These are phyloP conservation scores for Trichomalopsis sarcophagae DNA, from an alignment of 1,140 invertebrate species.

Conservation along the genomic window DNA sequence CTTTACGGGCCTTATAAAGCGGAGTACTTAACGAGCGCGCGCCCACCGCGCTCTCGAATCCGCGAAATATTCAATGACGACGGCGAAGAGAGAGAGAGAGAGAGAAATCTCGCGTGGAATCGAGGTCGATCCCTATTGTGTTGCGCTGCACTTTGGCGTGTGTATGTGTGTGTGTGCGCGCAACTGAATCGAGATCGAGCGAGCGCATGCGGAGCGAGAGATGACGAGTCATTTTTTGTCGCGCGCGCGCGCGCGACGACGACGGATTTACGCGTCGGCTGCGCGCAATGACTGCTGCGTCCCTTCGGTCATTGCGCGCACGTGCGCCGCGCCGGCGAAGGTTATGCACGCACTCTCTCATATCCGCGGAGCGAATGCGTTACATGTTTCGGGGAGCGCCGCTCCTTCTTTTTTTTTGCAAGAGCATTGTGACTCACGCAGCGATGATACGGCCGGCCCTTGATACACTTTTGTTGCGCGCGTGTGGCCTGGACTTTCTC, in stretches of 20 bases:
- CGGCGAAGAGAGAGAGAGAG: background rate
- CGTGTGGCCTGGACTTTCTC: no score
- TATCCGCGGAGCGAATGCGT: slow-evolving; percentile 2
- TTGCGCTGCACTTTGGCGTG: background rate
- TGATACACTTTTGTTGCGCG: background rate
- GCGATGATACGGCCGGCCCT: background rate
- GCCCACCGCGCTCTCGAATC: background rate
- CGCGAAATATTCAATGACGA: slow-evolving; percentile 35
- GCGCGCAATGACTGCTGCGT: background rate
- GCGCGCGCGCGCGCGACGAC: background rate
- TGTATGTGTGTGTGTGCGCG: background rate
- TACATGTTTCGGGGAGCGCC: slow-evolving; percentile 9
- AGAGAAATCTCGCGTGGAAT: slow-evolving; percentile 36
- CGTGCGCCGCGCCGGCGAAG: slow-evolving; percentile 38
- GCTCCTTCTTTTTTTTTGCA: slow-evolving; percentile 19
- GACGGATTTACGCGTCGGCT: slow-evolving; percentile 38
- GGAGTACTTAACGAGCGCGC: background rate
- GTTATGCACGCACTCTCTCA: slow-evolving; percentile 10
- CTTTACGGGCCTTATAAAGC: background rate
- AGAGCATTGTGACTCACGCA: slow-evolving; percentile 17
- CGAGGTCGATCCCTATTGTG: slow-evolving; percentile 56
- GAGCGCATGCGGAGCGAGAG: background rate
- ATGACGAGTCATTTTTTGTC: slow-evolving; percentile 14
- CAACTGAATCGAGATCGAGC: background rate
- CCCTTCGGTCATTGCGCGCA: slow-evolving; percentile 28